Evolutionary conservation across 1,140 invertebrate species (phyloP).

Genomic region (Anoplophora glabripennis): DNA sequence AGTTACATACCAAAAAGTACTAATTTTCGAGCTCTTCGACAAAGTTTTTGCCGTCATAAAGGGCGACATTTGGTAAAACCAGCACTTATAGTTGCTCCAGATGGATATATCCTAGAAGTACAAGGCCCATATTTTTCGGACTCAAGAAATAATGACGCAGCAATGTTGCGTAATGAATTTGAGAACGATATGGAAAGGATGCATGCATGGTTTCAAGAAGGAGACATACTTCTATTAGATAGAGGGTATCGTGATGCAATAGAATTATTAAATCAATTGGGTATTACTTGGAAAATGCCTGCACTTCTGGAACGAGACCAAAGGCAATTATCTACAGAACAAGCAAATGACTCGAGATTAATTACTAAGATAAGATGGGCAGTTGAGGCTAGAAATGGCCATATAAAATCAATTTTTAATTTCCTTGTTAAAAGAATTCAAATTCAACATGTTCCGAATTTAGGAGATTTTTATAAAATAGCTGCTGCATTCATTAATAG

Average conservation of each 20-base stretch:
- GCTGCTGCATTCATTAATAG: background rate
- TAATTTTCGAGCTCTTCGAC: background rate
- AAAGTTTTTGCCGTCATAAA: background rate
- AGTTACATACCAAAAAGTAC: background rate
- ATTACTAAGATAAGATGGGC: background rate
- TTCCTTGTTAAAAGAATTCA: background rate
- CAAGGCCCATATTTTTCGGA: no score
- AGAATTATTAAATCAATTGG: no score
- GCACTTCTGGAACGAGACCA: no score
- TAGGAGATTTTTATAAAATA: conserved; percentile 3
- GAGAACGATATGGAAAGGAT: background rate
- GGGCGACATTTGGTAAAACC: background rate
- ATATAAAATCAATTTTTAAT: background rate
- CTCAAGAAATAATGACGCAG: conserved; percentile 1
- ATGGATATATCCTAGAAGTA: no score
- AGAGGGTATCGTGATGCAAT: no score
- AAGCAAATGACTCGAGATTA: no score
- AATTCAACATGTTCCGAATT: background rate
- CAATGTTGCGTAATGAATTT: background rate
- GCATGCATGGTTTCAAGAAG: no score
- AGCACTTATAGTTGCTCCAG: background rate
- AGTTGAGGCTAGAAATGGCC: no score
- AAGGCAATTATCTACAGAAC: no score
- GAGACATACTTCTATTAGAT: no score
- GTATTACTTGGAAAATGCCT: no score